Evolutionary conservation across 2,797 vertebrate species (phyloP).

Genomic region (Spinus olivaceus): DNA sequence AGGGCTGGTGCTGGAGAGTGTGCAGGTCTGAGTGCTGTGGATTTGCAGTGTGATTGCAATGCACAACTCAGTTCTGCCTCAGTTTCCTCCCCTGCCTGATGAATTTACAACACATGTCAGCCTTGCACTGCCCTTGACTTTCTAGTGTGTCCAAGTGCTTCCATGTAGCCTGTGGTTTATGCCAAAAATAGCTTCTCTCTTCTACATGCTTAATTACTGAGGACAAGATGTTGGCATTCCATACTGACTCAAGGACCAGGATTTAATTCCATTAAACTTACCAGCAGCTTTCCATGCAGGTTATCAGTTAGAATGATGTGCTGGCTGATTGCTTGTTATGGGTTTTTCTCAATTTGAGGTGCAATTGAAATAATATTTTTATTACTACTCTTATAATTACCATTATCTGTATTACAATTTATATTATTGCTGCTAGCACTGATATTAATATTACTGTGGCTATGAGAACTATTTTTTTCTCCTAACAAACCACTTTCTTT

Average conservation of each 20-base stretch:
- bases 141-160: neutral
- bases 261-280: neutral
- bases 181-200: neutral
- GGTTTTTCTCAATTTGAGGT: neutral
- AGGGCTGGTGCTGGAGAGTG: neutral
- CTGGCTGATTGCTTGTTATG: neutral
- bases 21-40: neutral
- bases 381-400: too few species aligned
- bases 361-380: neutral
- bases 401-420: neutral
- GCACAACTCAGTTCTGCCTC: neutral
- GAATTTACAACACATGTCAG: neutral
- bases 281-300: neutral
- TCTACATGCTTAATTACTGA: neutral
- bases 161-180: neutral
- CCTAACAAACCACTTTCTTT: neutral
- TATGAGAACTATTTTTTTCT: neutral
- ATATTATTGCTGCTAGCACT: neutral
- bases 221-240: neutral
- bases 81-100: conserved; percentile 2
- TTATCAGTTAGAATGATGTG: neutral
- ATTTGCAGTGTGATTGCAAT: neutral
- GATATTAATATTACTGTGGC: neutral
- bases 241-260: neutral
- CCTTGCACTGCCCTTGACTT: neutral